Evolutionary conservation across 2,888 invertebrate genomes (phyloP), one percentile per base, ranked within the genome.

Genomic region (Fragum fragum): DNA sequence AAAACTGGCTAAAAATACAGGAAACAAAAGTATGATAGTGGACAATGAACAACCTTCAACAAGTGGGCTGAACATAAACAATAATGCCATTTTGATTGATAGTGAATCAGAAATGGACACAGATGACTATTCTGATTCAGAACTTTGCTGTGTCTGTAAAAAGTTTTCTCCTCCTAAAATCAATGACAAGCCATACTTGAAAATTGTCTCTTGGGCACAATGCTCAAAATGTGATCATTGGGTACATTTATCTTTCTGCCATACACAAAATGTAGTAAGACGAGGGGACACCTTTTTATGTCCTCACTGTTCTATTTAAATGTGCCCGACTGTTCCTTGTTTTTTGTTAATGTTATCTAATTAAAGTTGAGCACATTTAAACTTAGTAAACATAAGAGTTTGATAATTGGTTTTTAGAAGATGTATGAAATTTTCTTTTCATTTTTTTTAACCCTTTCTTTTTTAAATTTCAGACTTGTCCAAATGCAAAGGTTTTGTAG

Each of bases 141-240:
- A 70, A 53, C 32, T 36, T 9, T 70, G 70, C 21, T 70, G 70
- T 53, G 70, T 70, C 2, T 70, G 70, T 53, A 21, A 26, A 42
- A 3, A 23, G 21, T 42, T 42, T 9, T 42, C 39, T 3, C 68
- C 68, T 11, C 42, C 68, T 18, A 42, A 32, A 42, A 6, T 21
- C 1, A 9, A 42, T 68, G 68, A 42, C 42, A 42, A n/a, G 14
- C n/a, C n/a, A n/a, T 36, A 36, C 32, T 14, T 63, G 7, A 29
- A 63, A 29, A 63, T 63, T 36, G 26, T 63, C 9, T 16, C 23
- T 6, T 63, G 63, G 63, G 63, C 32, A 14, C 29, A 32, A 9
- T 63, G 63, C 29, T 21, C 18, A 16, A 32, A 1, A 6, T 63
- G 63, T 18, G 36, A n/a, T 29, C 63, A 63, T 21, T 63, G 57